phyloP scores from a whole-genome alignment of 2,888 invertebrate genomes.

The Anarsia innoxiella region DNA sequence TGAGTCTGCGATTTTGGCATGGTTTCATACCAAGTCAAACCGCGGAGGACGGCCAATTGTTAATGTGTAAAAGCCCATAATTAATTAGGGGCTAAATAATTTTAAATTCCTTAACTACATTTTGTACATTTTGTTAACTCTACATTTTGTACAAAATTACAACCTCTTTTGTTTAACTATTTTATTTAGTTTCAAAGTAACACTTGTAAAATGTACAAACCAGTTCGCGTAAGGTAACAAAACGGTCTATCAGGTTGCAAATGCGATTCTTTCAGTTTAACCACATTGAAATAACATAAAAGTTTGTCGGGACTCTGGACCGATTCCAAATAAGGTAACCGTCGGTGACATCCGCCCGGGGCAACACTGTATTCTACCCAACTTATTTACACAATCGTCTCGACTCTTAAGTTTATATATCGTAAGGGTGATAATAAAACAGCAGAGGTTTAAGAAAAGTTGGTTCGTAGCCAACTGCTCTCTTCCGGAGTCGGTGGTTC shows the following conservation, averaged over 20 bases:
- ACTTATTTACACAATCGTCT: conserved; percentile 24
- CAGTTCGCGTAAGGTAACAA: too few species aligned
- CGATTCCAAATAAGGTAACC: conserved; percentile 70
- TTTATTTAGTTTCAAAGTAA: too few species aligned
- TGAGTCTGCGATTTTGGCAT: too few species aligned
- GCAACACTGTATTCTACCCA: conserved; percentile 35
- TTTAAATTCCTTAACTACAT: too few species aligned
- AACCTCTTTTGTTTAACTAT: too few species aligned
- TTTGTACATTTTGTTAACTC: too few species aligned
- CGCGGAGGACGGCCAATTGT: too few species aligned
- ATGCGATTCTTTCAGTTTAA: conserved; percentile 50
- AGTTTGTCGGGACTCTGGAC: conserved; percentile 62
- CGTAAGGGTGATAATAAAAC: conserved; percentile 34
- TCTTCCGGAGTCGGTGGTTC: conserved; percentile 51
- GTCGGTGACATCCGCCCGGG: conserved; percentile 61
- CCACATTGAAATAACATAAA: conserved; percentile 69
- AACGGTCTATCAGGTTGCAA: conserved; percentile 21
- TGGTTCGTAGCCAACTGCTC: conserved; percentile 42
- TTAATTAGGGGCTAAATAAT: too few species aligned
- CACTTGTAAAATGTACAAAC: too few species aligned
- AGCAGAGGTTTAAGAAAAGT: conserved; percentile 16
- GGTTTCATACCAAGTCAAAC: too few species aligned
- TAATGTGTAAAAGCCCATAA: too few species aligned
- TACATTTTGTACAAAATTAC: too few species aligned
- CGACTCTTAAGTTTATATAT: conserved; percentile 25